Percentiles rank a stretch among this genome's conserved stretches.
Conservation (phyloP, 2,888 invertebrate species). For the Ochropacha duplaris region DNA sequence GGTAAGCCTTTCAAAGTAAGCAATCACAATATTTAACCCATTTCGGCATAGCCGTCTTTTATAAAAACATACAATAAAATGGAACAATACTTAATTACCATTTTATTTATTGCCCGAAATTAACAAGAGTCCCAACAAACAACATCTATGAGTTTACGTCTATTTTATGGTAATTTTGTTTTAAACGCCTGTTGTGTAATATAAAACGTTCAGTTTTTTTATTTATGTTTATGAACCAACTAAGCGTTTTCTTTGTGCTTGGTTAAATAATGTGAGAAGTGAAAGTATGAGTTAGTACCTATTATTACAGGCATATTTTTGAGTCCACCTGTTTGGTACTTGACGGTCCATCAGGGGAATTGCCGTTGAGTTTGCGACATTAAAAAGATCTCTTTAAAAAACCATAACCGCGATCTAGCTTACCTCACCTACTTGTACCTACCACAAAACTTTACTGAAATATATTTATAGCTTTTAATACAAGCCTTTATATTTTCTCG, state of each 20-base stretch:
- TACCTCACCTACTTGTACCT: too few relatives aligned
- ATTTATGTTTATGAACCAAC: neutral
- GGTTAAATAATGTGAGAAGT: neutral
- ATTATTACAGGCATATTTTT: neutral
- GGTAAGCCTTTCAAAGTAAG: neutral
- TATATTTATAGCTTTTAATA: neutral
- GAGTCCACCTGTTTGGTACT: too few relatives aligned
- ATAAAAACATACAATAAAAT: constrained; percentile 32
- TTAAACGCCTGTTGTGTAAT: constrained; percentile 14
- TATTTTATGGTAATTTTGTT: constrained; percentile 44
- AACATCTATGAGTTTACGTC: constrained; percentile 15
- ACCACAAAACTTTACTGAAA: too few relatives aligned
- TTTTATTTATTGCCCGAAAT: constrained; percentile 40
- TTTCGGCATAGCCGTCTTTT: constrained; percentile 5
- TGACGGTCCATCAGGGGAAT: too few relatives aligned
- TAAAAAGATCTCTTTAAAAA: too few relatives aligned
- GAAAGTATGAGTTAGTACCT: neutral
- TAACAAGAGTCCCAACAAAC: constrained; percentile 31
- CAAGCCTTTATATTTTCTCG: neutral
- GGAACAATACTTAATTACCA: constrained; percentile 39
- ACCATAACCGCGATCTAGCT: too few relatives aligned
- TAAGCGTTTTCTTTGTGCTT: neutral
- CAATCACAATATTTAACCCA: neutral
- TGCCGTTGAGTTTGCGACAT: too few relatives aligned
- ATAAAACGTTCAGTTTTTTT: neutral